A percentile compares a stretch with the other conserved stretches of the same genome.
These are phyloP conservation scores for Murina feae DNA, from an alignment of 2,113 vertebrate genomes.

Conservation along the genomic window DNA sequence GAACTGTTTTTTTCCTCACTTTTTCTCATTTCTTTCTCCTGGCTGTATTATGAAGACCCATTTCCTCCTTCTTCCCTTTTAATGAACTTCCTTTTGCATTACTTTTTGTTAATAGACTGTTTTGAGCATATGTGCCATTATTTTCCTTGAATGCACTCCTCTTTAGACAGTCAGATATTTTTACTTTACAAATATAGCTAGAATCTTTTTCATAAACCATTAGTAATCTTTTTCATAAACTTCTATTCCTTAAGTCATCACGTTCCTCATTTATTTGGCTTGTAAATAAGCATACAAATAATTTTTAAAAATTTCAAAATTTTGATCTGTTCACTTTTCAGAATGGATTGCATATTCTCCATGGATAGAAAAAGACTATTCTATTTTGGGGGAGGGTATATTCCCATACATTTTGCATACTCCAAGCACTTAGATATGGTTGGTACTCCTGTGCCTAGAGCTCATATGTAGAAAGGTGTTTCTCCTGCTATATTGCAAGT, in stretches of 20 bases:
- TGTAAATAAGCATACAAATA: slow-evolving; percentile 7
- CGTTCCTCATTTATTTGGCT: neutral
- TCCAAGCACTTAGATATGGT: neutral
- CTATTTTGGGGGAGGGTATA: neutral
- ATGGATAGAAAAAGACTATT: neutral
- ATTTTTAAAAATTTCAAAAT: slow-evolving; percentile 1
- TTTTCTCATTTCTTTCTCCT: slow-evolving; percentile 14
- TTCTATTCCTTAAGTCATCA: neutral
- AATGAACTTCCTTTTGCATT: slow-evolving; percentile 38
- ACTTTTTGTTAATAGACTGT: neutral
- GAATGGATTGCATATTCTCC: neutral
- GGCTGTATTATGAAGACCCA: neutral
- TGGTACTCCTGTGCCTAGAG: neutral
- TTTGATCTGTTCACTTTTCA: slow-evolving; percentile 5
- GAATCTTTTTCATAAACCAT: slow-evolving; percentile 27
- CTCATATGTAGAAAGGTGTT: neutral
- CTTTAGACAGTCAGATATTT: neutral
- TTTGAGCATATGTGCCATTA: slow-evolving; percentile 20
- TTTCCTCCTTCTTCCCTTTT: slow-evolving; percentile 1
- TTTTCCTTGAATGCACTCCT: neutral
- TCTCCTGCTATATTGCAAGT: neutral
- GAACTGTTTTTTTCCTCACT: neutral
- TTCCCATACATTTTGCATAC: neutral
- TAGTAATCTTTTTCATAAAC: slow-evolving; percentile 2
- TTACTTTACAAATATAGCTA: slow-evolving; percentile 33